Evolutionary conservation across 64 coral and sea anemone species (phyloP), one percentile per base, ranked within the genome.

Genomic region (Stichodactyla mertensii): DNA sequence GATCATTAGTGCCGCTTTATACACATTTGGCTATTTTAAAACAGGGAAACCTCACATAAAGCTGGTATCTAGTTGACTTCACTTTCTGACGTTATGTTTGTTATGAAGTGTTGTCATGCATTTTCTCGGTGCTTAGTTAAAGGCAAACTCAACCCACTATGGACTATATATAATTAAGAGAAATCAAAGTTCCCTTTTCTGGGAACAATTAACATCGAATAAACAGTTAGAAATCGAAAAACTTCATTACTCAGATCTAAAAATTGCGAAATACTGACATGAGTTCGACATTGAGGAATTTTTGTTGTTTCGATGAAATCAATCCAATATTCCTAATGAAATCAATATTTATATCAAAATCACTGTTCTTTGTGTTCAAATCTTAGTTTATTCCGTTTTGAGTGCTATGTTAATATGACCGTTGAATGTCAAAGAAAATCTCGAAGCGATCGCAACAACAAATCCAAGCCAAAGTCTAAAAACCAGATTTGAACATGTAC

Each of bases 91-190:
- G 69, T 74, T 31, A 74, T 74, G 23, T 86, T 86, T 90, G 88
- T 55, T 71, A 7, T 74, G 14, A 4, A 77, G 77, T 77, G 83
- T 64, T 71, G 82, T 84, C 77, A 85, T 90, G 67, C 83, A 56
- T 85, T 71, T 60, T 57, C 13, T 61, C 67, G 61, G 85, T 54
- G 70, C 36, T 90, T 86, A 69, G 22, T 14, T 31, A 4, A 11
- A 74, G 27, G 69, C 69, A 74, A 31, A 74, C 24, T 74, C 69
- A 12, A 66, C 19, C 19, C 19, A 22, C 9, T 22, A 66, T 66
- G 19, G 23, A 74, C 26, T 74, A 74, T 74, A 74, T 31, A 31
- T n/a, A n/a, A n/a, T 10, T 13, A 74, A 11, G 4, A 1, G 7
- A 74, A 31, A 74, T 26, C 24, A 74, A 74, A 74, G 22, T 7